These are phyloP conservation scores for Callaeas wilsoni DNA, from an alignment of 2,113 vertebrate species.

Conservation along the genomic window DNA sequence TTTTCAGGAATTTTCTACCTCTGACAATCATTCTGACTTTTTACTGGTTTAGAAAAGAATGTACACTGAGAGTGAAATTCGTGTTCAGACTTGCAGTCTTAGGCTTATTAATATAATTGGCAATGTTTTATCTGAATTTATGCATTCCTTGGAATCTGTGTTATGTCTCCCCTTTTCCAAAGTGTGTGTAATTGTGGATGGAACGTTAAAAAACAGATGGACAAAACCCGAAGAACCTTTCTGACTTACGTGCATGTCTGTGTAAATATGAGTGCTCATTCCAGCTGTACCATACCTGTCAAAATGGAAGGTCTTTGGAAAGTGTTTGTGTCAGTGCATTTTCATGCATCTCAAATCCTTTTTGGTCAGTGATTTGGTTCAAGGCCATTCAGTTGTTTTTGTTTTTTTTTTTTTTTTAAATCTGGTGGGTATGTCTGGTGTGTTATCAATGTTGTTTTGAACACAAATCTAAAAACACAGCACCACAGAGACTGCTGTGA, in stretches of 20 bases:
- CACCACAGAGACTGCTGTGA: neutral
- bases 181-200: neutral
- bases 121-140: neutral
- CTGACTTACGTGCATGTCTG: neutral
- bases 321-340: neutral
- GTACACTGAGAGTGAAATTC: neutral
- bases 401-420: neutral
- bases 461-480: neutral
- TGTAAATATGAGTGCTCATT: neutral
- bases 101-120: neutral
- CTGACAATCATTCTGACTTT: neutral
- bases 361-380: neutral
- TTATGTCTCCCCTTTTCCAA: rapidly evolving
- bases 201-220: neutral
- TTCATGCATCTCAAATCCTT: neutral
- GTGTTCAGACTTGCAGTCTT: neutral
- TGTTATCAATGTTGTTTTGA: neutral
- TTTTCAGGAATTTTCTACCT: neutral
- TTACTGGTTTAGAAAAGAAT: neutral
- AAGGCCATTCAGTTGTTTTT: neutral
- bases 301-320: neutral
- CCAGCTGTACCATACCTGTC: neutral
- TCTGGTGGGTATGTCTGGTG: neutral
- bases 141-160: neutral
- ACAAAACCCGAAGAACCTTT: neutral